Evolutionary conservation across 1,140 invertebrate species (phyloP), one percentile per base, ranked within the genome.

Genomic region (Drosophila ercepeae): DNA sequence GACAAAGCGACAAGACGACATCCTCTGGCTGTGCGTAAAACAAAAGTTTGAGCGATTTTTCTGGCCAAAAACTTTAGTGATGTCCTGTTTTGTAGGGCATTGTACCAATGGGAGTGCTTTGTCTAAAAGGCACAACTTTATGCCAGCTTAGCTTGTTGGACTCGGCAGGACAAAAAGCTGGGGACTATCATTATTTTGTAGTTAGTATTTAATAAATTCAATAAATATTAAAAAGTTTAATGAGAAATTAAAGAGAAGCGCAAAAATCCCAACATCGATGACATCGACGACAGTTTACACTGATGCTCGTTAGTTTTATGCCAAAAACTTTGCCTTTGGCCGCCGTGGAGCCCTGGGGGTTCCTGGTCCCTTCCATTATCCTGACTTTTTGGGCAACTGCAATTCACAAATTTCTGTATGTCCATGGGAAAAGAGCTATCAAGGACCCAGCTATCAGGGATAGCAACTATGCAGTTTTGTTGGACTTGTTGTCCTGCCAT

Each of bases 261-360:
- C 23, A 36, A 44, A 36, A 51, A 60, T n/a, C n/a, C n/a, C n/a
- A 42, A 34, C 29, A 36, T 60, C 16, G 42, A 51, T 44, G 45
- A 63, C 49, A 65, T 49, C 42, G 70, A 50, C 60, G 71, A 75
- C 72, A 75, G 61, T 81, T 75, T 88, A 81, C 81, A 88, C 82
- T 84, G 82, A 74, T 67, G 82, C 63, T 86, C 72, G 82, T 84
- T 86, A 70, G 67, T 79, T 79, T 70, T 68, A 58, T 36, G 57
- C 46, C 55, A 58, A 72, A 82, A 82, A 75, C 70, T 71, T 82
- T 82, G 34, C 39, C 58, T 34, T 53, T 36, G 46, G 55, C 44
- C 21, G 29, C 19, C 9, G 29, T 4, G 29, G 29, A 9, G 29
- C 11, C 29, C 29, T 11, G 29, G 29, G 7, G 23, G n/a, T n/a